A percentile compares a stretch with the other conserved stretches of the same genome.
phyloP scores from a whole-genome alignment of 1,140 invertebrate species.

The Sitodiplosis mosellana region DNA sequence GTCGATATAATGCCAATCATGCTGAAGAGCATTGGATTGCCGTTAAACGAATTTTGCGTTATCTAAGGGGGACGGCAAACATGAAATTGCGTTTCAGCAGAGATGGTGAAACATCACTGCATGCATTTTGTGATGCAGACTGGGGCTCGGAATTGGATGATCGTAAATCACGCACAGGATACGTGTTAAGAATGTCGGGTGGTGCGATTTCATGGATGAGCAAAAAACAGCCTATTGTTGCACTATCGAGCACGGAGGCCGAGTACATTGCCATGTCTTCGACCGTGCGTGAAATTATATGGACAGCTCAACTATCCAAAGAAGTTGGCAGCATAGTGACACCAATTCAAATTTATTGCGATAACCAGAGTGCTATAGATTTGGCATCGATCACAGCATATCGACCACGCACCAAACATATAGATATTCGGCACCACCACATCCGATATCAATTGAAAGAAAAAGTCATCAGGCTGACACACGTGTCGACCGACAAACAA shows the following conservation, averaged over 20 bases:
- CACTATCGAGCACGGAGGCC: slow-evolving; percentile 8
- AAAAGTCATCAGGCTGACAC: not conserved
- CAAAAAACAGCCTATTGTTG: slow-evolving; percentile 6
- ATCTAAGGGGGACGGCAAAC: slow-evolving; percentile 17
- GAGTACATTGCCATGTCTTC: slow-evolving; percentile 8
- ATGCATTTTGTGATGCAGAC: slow-evolving; percentile 23
- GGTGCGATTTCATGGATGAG: slow-evolving; percentile 10
- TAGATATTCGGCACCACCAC: slow-evolving; percentile 21
- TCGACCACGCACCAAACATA: slow-evolving; percentile 21
- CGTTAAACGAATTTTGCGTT: slow-evolving; percentile 17
- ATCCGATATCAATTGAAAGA: slow-evolving; percentile 8
- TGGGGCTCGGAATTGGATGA: slow-evolving; percentile 16
- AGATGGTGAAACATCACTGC: slow-evolving; percentile 6
- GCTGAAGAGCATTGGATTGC: slow-evolving; percentile 12
- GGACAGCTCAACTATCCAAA: slow-evolving; percentile 2
- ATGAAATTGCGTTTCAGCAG: slow-evolving; percentile 12
- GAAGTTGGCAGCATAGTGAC: slow-evolving; percentile 2
- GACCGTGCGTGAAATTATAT: slow-evolving; percentile 8
- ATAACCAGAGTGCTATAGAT: slow-evolving; percentile 2
- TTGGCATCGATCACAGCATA: slow-evolving; percentile 13
- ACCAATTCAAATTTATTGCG: not conserved
- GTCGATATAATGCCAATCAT: slow-evolving; percentile 13
- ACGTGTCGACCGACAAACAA: not conserved
- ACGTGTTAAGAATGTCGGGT: slow-evolving; percentile 5
- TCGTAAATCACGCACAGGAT: slow-evolving; percentile 8